phyloP scores from a whole-genome alignment of 2,797 vertebrate species.

The Perodicticus potto region DNA sequence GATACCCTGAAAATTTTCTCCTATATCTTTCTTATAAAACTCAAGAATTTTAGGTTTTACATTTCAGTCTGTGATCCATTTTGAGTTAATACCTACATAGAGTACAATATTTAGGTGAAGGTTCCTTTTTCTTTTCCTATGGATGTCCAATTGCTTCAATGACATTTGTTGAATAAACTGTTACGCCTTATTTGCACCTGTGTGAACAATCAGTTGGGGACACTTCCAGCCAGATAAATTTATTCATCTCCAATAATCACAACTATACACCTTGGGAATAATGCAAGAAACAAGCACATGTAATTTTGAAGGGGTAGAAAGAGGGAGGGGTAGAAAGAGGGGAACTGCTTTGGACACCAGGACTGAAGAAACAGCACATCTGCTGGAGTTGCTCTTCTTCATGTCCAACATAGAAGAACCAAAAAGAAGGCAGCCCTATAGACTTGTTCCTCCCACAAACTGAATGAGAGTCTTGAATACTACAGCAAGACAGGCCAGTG shows the following conservation, averaged over 20 bases:
- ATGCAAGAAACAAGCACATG: neutral
- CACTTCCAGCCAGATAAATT: neutral
- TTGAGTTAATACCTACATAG: neutral
- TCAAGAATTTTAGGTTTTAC: neutral
- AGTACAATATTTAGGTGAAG: neutral
- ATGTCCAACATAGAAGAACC: neutral
- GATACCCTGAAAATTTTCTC: neutral
- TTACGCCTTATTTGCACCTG: neutral
- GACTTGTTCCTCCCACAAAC: neutral
- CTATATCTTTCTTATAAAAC: neutral
- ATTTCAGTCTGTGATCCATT: neutral
- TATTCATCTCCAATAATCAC: neutral
- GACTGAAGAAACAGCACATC: neutral
- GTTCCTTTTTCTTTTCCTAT: neutral
- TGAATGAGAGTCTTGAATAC: neutral
- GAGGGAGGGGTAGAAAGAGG: neutral
- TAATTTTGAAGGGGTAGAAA: neutral
- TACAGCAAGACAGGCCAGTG: neutral
- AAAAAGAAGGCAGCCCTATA: neutral
- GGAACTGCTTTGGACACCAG: neutral
- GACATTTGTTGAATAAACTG: neutral
- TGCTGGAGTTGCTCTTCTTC: no score
- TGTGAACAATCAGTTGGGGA: neutral
- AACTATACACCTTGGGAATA: neutral
- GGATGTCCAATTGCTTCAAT: neutral